phyloP scores from a whole-genome alignment of 2,888 invertebrate genomes.

The Teleogryllus oceanicus region DNA sequence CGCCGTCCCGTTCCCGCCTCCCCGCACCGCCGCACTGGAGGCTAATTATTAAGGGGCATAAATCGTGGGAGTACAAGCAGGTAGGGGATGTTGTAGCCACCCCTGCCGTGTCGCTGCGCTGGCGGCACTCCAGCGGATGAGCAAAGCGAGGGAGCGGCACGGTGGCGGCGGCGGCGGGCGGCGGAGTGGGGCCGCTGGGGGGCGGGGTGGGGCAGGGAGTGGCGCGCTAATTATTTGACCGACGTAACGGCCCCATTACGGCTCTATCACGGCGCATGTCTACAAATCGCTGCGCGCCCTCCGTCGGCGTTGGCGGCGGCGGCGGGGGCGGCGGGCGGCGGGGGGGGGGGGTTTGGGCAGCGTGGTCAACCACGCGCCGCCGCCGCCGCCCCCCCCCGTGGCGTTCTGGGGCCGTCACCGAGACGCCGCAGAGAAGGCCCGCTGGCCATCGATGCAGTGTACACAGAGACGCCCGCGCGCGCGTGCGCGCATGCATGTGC shows the following conservation, averaged over 20 bases:
- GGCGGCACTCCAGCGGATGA: conserved; percentile 9
- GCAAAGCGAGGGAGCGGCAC: neutral
- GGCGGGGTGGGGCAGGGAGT: neutral
- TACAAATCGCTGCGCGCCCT: conserved; percentile 1
- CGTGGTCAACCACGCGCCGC: neutral
- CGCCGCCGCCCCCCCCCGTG: neutral
- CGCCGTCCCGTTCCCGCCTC: neutral
- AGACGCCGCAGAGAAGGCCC: conserved; percentile 6
- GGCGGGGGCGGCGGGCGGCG: neutral
- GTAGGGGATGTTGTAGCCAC: conserved; percentile 10
- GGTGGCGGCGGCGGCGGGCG: neutral
- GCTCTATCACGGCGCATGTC: conserved; percentile 18
- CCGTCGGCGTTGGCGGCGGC: neutral
- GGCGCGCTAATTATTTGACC: conserved; percentile 18
- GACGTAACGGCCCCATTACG: conserved; percentile 18
- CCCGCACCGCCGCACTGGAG: neutral
- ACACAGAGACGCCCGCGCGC: neutral
- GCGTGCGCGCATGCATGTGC: neutral
- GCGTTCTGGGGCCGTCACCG: neutral
- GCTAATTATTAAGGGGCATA: conserved; percentile 18
- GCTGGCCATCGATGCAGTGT: neutral
- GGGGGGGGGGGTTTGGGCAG: neutral
- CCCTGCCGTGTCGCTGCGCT: neutral
- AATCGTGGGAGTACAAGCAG: conserved; percentile 18
- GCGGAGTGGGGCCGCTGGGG: neutral